phyloP scores from a whole-genome alignment of 2,113 vertebrate species.

The Sula dactylatra region DNA sequence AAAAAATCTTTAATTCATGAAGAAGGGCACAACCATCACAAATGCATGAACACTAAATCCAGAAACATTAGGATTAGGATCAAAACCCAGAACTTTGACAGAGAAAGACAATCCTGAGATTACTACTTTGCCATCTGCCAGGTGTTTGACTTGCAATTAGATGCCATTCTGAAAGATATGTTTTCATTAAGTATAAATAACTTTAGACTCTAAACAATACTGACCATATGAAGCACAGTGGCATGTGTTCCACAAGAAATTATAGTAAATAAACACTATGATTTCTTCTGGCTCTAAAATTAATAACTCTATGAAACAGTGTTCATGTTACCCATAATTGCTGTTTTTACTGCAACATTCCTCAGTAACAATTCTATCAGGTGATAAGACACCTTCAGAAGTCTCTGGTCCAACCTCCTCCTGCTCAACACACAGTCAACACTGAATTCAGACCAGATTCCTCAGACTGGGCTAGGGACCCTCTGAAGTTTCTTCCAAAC shows the following conservation, averaged over 20 bases:
- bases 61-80: background rate
- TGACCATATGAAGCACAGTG: background rate
- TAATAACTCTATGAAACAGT: background rate
- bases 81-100: background rate
- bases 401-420: background rate
- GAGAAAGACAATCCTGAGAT: background rate
- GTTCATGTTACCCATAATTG: background rate
- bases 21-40: background rate
- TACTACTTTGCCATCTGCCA: background rate
- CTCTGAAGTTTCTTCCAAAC: background rate
- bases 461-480: background rate
- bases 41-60: background rate
- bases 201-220: background rate
- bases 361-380: background rate
- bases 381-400: background rate
- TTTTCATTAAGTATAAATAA: background rate
- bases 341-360: background rate
- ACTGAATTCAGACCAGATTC: background rate
- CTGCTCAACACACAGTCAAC: background rate
- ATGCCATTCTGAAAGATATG: background rate
- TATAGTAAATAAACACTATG: background rate
- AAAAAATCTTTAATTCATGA: background rate
- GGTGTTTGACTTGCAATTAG: background rate
- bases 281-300: background rate
- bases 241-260: background rate